Percentiles rank a stretch among this genome's conserved stretches.
phyloP scores from a whole-genome alignment of 2,797 vertebrate genomes.

The Halcyon smyrnensis region DNA sequence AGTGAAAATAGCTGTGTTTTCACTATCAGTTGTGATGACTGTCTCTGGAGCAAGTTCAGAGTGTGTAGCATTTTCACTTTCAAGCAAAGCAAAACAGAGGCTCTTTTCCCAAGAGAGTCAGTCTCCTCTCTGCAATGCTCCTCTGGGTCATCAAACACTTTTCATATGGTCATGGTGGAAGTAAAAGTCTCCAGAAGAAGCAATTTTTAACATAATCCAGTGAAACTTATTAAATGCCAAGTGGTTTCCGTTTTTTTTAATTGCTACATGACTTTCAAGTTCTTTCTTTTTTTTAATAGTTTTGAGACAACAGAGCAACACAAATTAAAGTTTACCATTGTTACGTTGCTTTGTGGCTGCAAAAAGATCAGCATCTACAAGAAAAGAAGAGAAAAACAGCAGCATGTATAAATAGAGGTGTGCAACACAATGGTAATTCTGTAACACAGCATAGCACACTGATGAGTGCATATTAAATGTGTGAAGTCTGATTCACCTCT shows the following conservation, averaged over 20 bases:
- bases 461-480: conserved; percentile 44
- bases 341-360: background rate
- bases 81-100: background rate
- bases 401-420: conserved; percentile 65
- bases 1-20: background rate
- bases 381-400: conserved; percentile 45
- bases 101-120: background rate
- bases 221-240: background rate
- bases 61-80: background rate
- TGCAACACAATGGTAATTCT: conserved; percentile 49
- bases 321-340: conserved; percentile 35
- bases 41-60: background rate
- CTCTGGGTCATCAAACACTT: background rate
- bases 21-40: background rate
- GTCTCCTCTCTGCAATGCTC: background rate
- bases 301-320: background rate
- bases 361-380: conserved; percentile 30
- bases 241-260: background rate
- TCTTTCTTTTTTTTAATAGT: background rate
- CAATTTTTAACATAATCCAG: background rate
- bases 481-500: conserved; percentile 20
- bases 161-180: background rate
- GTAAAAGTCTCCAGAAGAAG: background rate
- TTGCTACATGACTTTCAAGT: background rate
- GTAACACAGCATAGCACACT: conserved; percentile 11